A percentile compares a stretch with the other conserved stretches of the same genome.
Conservation (phyloP, 2,113 vertebrate species). For the Phycodurus eques region DNA sequence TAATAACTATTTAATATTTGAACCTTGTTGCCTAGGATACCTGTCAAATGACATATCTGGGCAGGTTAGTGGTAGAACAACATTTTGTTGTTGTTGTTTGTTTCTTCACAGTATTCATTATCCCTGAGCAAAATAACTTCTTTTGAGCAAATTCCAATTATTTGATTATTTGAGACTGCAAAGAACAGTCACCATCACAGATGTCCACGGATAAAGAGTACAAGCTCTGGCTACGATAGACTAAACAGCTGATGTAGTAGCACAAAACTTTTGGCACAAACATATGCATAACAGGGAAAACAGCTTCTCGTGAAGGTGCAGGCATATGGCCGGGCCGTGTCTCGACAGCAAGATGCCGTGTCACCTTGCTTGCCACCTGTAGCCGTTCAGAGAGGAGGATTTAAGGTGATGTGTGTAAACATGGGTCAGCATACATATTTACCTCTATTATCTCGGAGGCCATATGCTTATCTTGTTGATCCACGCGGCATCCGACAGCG, state of each 20-base stretch:
- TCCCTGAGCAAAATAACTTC: no score
- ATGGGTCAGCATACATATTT: constrained; percentile 49
- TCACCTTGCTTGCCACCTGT: constrained; percentile 71
- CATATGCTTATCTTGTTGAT: constrained; percentile 69
- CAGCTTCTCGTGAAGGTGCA: constrained; percentile 49
- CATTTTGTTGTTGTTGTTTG: not conserved
- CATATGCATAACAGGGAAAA: constrained; percentile 60
- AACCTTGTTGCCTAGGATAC: not conserved
- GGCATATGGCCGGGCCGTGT: constrained; percentile 63
- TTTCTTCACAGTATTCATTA: not conserved
- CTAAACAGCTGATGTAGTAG: constrained; percentile 41
- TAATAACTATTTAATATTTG: not conserved
- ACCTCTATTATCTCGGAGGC: constrained; percentile 47
- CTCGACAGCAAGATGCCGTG: constrained; percentile 61
- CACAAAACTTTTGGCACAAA: constrained; percentile 36
- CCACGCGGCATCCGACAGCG: constrained; percentile 49
- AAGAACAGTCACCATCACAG: constrained; percentile 28
- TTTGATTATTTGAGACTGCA: not conserved
- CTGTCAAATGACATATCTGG: not conserved
- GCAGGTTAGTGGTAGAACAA: not conserved
- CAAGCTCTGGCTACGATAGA: constrained; percentile 37
- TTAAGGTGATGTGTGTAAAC: constrained; percentile 31
- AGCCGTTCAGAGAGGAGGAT: constrained; percentile 24
- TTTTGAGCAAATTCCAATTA: not conserved
- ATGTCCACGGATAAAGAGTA: constrained; percentile 34